Evolutionary conservation across 2,888 invertebrate genomes (phyloP).

Genomic region (Venustoraphidia nigricollis): DNA sequence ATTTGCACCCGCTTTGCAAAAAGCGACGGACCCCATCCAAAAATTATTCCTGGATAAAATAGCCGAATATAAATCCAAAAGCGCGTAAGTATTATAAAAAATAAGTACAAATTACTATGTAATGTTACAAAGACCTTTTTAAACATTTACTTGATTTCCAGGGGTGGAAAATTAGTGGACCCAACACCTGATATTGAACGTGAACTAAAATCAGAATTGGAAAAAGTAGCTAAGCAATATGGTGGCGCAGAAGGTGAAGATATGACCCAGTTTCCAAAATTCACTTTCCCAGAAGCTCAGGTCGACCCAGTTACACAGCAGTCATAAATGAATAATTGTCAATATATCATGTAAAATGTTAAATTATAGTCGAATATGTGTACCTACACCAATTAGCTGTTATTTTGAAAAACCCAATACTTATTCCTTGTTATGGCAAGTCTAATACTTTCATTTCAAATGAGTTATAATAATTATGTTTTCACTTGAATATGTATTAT

Average conservation of each 20-base stretch:
- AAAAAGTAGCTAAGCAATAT: conserved; percentile 62
- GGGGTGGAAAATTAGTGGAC: conserved; percentile 73
- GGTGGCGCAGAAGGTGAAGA: conserved; percentile 63
- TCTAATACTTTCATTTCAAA: no score
- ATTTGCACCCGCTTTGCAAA: conserved; percentile 47
- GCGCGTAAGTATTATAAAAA: conserved; percentile 45
- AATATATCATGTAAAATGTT: not conserved
- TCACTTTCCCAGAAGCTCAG: conserved; percentile 63
- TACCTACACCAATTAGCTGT: no score
- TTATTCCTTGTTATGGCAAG: no score
- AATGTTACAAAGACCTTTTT: not conserved
- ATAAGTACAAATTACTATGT: not conserved
- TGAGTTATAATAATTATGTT: no score
- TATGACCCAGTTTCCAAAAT: conserved; percentile 78
- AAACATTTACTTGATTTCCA: conserved; percentile 22
- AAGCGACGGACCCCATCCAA: conserved; percentile 79
- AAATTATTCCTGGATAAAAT: conserved; percentile 87
- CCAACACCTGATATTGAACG: conserved; percentile 59
- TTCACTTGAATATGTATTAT: no score
- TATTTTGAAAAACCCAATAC: no score
- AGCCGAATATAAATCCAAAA: conserved; percentile 74
- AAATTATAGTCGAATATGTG: no score
- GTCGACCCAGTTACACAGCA: conserved; percentile 46
- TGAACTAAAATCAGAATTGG: conserved; percentile 61
- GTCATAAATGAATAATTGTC: conserved; percentile 6